These are phyloP conservation scores for Poeciliopsis paucimaculata DNA, from an alignment of 2,797 vertebrate genomes.

Conservation along the genomic window DNA sequence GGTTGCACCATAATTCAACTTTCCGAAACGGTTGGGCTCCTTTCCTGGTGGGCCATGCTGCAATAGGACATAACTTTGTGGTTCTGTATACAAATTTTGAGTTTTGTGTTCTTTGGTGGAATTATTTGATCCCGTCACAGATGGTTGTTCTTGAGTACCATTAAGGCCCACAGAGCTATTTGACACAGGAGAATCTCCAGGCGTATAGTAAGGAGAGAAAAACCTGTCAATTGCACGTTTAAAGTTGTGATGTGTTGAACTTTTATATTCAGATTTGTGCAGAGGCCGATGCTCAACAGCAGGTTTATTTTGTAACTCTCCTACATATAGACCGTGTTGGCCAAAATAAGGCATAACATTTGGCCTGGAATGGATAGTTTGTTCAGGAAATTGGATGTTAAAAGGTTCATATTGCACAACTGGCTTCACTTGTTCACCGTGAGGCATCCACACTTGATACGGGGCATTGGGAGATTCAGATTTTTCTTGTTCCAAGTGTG, in stretches of 20 bases:
- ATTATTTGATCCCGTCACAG: slow-evolving; percentile 7
- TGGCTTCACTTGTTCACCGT: slow-evolving; percentile 10
- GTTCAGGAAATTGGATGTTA: slow-evolving; percentile 1
- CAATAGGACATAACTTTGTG: slow-evolving; percentile 45
- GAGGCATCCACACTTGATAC: slow-evolving; percentile 1
- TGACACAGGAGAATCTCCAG: slow-evolving; percentile 34
- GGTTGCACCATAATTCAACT: not conserved
- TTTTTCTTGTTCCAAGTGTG: slow-evolving; percentile 7
- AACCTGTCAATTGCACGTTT: not conserved
- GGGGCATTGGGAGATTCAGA: not conserved
- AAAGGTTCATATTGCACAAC: slow-evolving; percentile 2
- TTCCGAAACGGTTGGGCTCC: not conserved
- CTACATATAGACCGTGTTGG: not conserved
- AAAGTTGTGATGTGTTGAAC: slow-evolving; percentile 4
- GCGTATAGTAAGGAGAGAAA: slow-evolving; percentile 29
- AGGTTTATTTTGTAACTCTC: slow-evolving; percentile 2
- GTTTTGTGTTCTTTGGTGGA: slow-evolving; percentile 5
- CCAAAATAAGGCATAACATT: not conserved
- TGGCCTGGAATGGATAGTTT: slow-evolving; percentile 3
- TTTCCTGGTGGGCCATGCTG: slow-evolving; percentile 54
- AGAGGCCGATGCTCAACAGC: not conserved
- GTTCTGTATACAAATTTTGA: not conserved
- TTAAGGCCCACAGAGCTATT: not conserved
- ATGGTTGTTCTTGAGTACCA: not conserved
- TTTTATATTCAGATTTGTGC: not conserved